phyloP scores from a whole-genome alignment of 1,140 invertebrate genomes.

The Notospermus geniculatus region DNA sequence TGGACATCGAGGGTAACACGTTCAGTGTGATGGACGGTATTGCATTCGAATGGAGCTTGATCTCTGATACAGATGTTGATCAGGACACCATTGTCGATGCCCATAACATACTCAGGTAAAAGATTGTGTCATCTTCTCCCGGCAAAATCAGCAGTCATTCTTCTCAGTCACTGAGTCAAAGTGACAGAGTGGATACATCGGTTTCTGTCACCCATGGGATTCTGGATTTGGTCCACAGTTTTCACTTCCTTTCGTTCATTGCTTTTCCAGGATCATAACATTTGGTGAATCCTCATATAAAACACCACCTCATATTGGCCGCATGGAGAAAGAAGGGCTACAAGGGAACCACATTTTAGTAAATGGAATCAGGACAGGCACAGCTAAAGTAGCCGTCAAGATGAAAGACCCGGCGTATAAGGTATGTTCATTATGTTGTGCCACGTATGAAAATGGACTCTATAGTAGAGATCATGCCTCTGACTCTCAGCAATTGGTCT shows the following conservation, averaged over 20 bases:
- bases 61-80: constrained; percentile 51
- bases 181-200: no score
- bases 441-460: no score
- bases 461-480: no score
- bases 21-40: constrained; percentile 91
- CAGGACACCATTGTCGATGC: constrained; percentile 45
- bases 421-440: constrained; percentile 37
- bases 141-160: no score
- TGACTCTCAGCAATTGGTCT: no score
- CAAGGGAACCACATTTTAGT: constrained; percentile 82
- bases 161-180: no score
- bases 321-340: constrained; percentile 71
- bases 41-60: constrained; percentile 77
- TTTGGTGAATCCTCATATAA: constrained; percentile 88
- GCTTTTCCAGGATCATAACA: constrained; percentile 66
- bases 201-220: no score
- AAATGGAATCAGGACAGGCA: constrained; percentile 89
- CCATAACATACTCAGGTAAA: constrained; percentile 35
- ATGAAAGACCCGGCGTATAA: constrained; percentile 58
- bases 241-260: constrained; percentile 13
- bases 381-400: constrained; percentile 66
- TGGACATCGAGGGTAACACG: constrained; percentile 88
- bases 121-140: no score
- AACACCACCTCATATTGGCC: constrained; percentile 72
- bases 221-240: no score